Evolutionary conservation across 2,113 vertebrate genomes (phyloP).

Genomic region (Arvicanthis niloticus): DNA sequence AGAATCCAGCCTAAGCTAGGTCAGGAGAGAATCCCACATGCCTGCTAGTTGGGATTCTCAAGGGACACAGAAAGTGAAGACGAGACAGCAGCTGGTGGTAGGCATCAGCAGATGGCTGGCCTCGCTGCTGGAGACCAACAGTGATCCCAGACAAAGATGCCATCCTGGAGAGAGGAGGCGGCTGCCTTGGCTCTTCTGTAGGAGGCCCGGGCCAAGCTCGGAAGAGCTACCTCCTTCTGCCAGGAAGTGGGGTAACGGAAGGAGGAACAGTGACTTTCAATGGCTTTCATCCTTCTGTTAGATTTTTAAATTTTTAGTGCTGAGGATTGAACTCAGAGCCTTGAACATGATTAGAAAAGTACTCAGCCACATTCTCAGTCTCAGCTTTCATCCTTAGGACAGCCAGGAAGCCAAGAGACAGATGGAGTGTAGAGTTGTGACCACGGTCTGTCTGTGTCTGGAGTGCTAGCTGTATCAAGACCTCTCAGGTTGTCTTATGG

Average conservation of each 20-base stretch:
- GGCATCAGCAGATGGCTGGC: slow-evolving; percentile 59
- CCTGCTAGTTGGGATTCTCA: slow-evolving; percentile 51
- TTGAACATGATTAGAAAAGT: neutral
- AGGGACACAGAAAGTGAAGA: slow-evolving; percentile 67
- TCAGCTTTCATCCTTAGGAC: neutral
- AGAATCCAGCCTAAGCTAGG: slow-evolving; percentile 36
- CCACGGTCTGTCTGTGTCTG: neutral
- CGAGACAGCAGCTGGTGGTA: slow-evolving; percentile 66
- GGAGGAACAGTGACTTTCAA: neutral
- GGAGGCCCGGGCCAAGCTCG: slow-evolving; percentile 67
- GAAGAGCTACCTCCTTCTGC: slow-evolving; percentile 58
- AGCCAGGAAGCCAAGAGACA: neutral
- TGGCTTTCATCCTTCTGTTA: neutral
- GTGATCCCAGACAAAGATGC: slow-evolving; percentile 56
- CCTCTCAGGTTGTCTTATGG: neutral
- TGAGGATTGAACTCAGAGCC: neutral
- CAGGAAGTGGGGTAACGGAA: slow-evolving; percentile 11
- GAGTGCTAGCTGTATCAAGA: neutral
- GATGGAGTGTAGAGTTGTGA: neutral
- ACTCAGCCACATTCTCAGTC: neutral
- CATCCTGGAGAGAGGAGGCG: slow-evolving; percentile 42
- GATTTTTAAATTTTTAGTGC: neutral
- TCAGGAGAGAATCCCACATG: slow-evolving; percentile 17
- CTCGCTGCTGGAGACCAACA: slow-evolving; percentile 44
- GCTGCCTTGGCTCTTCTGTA: slow-evolving; percentile 54